A percentile compares a stretch with the other conserved stretches of the same genome.
Conservation (phyloP, 2,113 vertebrate species). For the Bucco capensis region DNA sequence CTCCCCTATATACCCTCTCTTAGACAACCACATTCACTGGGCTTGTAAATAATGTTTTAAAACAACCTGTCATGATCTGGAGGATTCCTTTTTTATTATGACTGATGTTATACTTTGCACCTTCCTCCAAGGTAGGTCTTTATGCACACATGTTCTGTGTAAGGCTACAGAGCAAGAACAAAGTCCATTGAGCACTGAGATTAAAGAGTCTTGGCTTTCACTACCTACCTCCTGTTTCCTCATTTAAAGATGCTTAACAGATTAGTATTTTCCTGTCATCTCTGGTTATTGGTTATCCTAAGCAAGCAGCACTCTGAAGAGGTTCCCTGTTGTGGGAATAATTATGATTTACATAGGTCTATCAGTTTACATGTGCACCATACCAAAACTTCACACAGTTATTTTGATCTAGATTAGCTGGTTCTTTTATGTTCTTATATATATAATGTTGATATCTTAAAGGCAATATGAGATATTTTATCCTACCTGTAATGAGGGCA, state of each 20-base stretch:
- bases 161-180: not conserved
- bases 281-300: not conserved
- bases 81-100: not conserved
- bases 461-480: not conserved
- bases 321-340: not conserved
- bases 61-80: not conserved
- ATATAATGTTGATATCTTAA: no score
- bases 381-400: not conserved
- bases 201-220: not conserved
- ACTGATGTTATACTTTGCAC: not conserved
- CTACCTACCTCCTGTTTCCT: not conserved
- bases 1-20: not conserved
- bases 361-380: not conserved
- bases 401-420: not conserved
- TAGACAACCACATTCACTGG: not conserved
- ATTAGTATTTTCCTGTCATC: not conserved
- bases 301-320: not conserved
- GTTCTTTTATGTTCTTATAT: not conserved
- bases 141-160: not conserved
- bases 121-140: not conserved
- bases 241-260: not conserved
- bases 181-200: not conserved
- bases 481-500: not conserved
- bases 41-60: not conserved
- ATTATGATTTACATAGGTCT: not conserved